Evolutionary conservation across 2,888 invertebrate species (phyloP).

Genomic region (Lampropteryx suffumata): DNA sequence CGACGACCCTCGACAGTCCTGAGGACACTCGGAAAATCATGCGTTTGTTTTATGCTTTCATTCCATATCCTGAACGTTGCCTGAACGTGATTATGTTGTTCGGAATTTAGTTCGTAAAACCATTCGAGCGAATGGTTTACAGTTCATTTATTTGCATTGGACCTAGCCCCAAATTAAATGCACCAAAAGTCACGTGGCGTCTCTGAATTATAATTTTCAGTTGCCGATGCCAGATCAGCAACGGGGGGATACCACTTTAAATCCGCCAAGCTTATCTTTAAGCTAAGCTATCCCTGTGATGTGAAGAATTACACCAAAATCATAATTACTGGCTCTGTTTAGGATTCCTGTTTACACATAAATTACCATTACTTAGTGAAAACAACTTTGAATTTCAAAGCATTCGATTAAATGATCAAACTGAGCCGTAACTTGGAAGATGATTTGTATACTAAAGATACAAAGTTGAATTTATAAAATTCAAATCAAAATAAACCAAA

Average conservation of each 20-base stretch:
- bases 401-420: conserved; percentile 11
- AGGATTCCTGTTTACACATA: conserved; percentile 16
- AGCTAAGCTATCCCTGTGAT: conserved; percentile 34
- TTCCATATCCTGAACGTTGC: conserved; percentile 32
- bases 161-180: conserved; percentile 38
- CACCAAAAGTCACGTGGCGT: conserved; percentile 33
- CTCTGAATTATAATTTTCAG: conserved; percentile 59
- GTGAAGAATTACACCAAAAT: conserved; percentile 33
- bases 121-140: too few relatives aligned
- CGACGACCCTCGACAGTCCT: conserved; percentile 52
- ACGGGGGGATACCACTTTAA: conserved; percentile 38
- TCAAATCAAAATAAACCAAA: conserved; percentile 19
- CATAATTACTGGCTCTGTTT: conserved; percentile 37
- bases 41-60: conserved; percentile 53
- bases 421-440: conserved; percentile 2
- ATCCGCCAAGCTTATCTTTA: conserved; percentile 41
- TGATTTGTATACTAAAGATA: conserved; percentile 2
- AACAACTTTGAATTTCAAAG: conserved; percentile 11
- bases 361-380: conserved; percentile 9
- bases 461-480: conserved; percentile 15
- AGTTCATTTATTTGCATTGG: too few relatives aligned
- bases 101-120: too few relatives aligned
- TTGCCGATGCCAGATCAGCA: conserved; percentile 38
- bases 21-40: conserved; percentile 55
- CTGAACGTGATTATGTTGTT: conserved; percentile 29